Percentiles rank a stretch among this genome's conserved stretches.
Conservation (phyloP, 2,888 invertebrate species). For the Aromia moschata region DNA sequence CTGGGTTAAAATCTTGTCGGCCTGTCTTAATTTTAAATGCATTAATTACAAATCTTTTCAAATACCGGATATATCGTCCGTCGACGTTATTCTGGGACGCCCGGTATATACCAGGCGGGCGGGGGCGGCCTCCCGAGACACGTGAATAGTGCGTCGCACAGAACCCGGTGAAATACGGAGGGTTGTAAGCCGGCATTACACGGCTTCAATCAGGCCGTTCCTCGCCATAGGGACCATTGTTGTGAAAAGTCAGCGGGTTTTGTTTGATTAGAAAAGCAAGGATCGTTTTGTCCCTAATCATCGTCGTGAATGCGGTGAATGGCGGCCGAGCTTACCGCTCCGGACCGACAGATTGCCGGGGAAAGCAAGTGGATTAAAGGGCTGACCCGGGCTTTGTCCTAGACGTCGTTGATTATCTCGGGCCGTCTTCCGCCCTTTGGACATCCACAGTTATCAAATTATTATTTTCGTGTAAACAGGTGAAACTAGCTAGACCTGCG, state of each 20-base stretch:
- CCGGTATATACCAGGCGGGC: too few species aligned
- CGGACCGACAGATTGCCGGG: conserved; percentile 38
- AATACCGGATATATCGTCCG: too few species aligned
- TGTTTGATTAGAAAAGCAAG: conserved; percentile 62
- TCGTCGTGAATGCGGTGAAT: conserved; percentile 53
- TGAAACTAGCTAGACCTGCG: too few species aligned
- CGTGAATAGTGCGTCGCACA: conserved; percentile 46
- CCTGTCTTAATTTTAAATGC: too few species aligned
- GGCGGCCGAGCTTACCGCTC: conserved; percentile 37
- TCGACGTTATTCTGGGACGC: too few species aligned
- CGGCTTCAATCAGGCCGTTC: conserved; percentile 59
- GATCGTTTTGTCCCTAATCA: conserved; percentile 61
- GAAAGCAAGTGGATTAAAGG: conserved; percentile 33
- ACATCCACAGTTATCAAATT: too few species aligned
- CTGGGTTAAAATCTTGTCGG: too few species aligned
- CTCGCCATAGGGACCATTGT: conserved; percentile 54
- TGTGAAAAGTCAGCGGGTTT: conserved; percentile 63
- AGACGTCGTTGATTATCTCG: background rate
- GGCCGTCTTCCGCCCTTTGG: too few species aligned
- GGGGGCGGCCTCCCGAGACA: conserved; percentile 43
- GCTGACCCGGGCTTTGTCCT: conserved; percentile 20
- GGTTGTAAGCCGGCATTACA: conserved; percentile 56
- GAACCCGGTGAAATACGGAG: conserved; percentile 48
- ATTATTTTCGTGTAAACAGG: too few species aligned
- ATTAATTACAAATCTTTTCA: too few species aligned